Conservation (phyloP, 2,888 invertebrate species). For the Phortica magna region DNA sequence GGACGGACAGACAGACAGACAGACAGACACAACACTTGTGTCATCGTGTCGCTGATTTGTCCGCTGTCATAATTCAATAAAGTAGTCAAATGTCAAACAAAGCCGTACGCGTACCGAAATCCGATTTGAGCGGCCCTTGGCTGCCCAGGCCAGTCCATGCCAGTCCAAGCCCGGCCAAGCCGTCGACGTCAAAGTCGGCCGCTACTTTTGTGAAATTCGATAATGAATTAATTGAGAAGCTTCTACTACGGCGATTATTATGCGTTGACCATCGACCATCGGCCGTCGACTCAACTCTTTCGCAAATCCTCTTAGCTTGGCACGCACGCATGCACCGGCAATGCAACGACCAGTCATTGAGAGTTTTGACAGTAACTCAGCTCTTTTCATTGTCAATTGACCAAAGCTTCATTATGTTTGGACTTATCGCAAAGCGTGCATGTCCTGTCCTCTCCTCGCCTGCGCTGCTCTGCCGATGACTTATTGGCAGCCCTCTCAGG, state of each 20-base stretch:
- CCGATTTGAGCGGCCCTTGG: slow-evolving; percentile 8
- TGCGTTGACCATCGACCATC: slow-evolving; percentile 19
- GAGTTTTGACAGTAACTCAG: neutral
- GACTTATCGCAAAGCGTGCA: neutral
- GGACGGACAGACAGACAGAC: too few relatives aligned
- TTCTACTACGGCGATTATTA: neutral
- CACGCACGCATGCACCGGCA: neutral
- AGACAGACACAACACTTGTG: slow-evolving; percentile 9
- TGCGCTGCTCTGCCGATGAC: neutral
- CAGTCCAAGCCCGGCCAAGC: neutral
- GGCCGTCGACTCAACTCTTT: neutral
- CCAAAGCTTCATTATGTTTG: neutral
- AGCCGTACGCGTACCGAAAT: slow-evolving; percentile 23
- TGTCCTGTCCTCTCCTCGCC: neutral
- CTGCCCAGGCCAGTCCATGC: neutral
- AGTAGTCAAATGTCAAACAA: slow-evolving; percentile 70
- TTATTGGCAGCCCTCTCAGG: neutral
- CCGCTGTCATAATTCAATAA: slow-evolving; percentile 75
- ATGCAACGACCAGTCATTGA: neutral
- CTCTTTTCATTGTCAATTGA: neutral
- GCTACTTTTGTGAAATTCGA: slow-evolving; percentile 9
- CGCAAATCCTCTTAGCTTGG: slow-evolving; percentile 13
- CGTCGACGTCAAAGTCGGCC: neutral
- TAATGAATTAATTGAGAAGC: slow-evolving; percentile 13
- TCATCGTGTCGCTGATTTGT: slow-evolving; percentile 70